Evolutionary conservation across 2,797 vertebrate genomes (phyloP).

Genomic region (Dallia pectoralis): DNA sequence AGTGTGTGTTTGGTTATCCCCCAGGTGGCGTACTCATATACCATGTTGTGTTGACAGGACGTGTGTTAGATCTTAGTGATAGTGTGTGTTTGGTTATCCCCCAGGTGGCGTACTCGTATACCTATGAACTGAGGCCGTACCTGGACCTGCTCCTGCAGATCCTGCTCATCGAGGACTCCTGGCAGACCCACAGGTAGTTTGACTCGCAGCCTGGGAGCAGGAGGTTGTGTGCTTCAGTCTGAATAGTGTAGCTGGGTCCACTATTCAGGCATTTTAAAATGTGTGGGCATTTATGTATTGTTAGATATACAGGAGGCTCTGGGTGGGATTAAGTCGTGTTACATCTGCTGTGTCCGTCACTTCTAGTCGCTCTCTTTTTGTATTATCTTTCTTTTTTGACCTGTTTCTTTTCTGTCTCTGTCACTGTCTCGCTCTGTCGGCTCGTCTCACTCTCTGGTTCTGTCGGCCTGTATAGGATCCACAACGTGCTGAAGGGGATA

Average conservation of each 20-base stretch:
- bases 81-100: slow-evolving; percentile 12
- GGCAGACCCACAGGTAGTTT: slow-evolving; percentile 99
- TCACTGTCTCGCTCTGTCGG: background rate
- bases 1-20: too few relatives aligned
- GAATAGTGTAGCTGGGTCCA: background rate
- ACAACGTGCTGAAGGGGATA: slow-evolving; percentile 98
- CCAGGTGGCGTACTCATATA: too few relatives aligned
- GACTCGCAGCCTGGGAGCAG: slow-evolving; percentile 20
- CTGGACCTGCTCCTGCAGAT: slow-evolving; percentile 98
- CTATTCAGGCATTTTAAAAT: background rate
- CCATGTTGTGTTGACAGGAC: background rate
- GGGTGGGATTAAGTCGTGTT: background rate
- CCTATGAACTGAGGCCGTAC: slow-evolving; percentile 97
- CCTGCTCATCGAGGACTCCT: slow-evolving; percentile 97
- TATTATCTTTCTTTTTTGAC: too few relatives aligned
- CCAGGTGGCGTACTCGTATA: slow-evolving; percentile 98
- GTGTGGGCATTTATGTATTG: too few relatives aligned
- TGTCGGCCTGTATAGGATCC: slow-evolving; percentile 80
- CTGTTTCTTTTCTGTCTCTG: background rate
- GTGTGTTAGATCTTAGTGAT: background rate
- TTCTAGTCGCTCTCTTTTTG: too few relatives aligned
- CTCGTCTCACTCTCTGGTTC: background rate
- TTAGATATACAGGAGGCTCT: too few relatives aligned
- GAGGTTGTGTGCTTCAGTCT: background rate
- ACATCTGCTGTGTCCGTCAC: too few relatives aligned